These are phyloP conservation scores for Boloria selene DNA, from an alignment of 2,888 invertebrate species.

Conservation along the genomic window DNA sequence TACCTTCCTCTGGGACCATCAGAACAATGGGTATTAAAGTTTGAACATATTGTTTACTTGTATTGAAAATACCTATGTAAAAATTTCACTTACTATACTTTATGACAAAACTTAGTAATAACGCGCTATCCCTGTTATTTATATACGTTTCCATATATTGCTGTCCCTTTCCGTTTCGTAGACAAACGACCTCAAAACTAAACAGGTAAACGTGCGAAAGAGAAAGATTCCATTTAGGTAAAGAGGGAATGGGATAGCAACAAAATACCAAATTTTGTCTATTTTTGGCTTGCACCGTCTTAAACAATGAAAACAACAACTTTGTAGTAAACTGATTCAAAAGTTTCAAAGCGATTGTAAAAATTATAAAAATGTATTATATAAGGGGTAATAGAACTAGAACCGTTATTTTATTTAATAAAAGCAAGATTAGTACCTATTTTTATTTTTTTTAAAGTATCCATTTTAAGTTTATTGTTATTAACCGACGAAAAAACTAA, in stretches of 20 bases:
- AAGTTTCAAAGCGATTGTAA: conserved; percentile 1
- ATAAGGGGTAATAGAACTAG: neutral
- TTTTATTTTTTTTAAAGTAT: neutral
- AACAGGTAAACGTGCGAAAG: conserved; percentile 23
- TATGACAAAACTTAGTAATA: conserved; percentile 25
- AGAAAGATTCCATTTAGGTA: neutral
- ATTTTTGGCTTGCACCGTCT: conserved; percentile 12
- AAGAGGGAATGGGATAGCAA: conserved; percentile 19
- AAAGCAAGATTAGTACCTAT: neutral
- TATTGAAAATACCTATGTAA: conserved; percentile 25
- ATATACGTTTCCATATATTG: conserved; percentile 4
- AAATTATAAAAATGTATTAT: conserved; percentile 3
- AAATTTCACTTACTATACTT: conserved; percentile 25
- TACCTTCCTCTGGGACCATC: conserved; percentile 20
- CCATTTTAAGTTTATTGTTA: neutral
- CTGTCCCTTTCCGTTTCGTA: conserved; percentile 10
- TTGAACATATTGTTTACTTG: conserved; percentile 20
- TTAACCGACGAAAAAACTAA: neutral
- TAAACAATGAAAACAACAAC: conserved; percentile 11
- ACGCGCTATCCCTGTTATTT: conserved; percentile 14
- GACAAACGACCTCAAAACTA: neutral
- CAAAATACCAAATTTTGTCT: conserved; percentile 1
- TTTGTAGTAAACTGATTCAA: conserved; percentile 6
- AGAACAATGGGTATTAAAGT: conserved; percentile 20
- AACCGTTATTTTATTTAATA: conserved; percentile 11